Evolutionary conservation across 2,797 vertebrate species (phyloP).

Genomic region (Hypotaenidia philippensis): DNA sequence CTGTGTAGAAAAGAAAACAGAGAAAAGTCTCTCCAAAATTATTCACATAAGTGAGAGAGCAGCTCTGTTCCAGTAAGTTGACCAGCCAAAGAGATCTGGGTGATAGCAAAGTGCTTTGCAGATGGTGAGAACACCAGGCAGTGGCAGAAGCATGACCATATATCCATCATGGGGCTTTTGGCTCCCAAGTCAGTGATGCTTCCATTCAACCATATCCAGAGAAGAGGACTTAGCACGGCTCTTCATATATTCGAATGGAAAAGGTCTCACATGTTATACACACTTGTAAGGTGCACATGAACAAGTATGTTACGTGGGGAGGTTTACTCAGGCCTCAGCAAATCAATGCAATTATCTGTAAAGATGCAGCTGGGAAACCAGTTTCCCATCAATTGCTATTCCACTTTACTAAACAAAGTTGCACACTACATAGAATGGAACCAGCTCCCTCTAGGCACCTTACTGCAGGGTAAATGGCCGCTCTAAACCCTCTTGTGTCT

Average conservation of each 20-base stretch:
- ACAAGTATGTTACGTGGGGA: neutral
- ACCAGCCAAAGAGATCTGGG: neutral
- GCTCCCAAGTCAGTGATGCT: neutral
- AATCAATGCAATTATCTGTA: neutral
- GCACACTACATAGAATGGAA: neutral
- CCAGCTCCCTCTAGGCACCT: neutral
- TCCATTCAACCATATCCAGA: neutral
- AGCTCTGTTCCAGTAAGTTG: neutral
- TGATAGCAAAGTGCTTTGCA: neutral
- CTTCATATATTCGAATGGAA: neutral
- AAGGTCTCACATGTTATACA: neutral
- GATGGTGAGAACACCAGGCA: neutral
- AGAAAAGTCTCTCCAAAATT: neutral
- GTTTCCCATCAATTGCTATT: neutral
- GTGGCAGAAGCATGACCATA: neutral
- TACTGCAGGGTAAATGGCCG: neutral
- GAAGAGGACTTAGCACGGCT: neutral
- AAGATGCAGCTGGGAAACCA: neutral
- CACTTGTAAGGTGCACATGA: rapidly evolving
- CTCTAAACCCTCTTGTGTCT: neutral
- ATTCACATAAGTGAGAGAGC: neutral
- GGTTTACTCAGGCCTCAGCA: neutral
- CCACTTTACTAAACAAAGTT: neutral
- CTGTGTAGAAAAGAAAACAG: neutral
- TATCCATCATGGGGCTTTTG: neutral